These are phyloP conservation scores for Rhorus exstirpatorius DNA, from an alignment of 2,888 invertebrate genomes.

Conservation along the genomic window DNA sequence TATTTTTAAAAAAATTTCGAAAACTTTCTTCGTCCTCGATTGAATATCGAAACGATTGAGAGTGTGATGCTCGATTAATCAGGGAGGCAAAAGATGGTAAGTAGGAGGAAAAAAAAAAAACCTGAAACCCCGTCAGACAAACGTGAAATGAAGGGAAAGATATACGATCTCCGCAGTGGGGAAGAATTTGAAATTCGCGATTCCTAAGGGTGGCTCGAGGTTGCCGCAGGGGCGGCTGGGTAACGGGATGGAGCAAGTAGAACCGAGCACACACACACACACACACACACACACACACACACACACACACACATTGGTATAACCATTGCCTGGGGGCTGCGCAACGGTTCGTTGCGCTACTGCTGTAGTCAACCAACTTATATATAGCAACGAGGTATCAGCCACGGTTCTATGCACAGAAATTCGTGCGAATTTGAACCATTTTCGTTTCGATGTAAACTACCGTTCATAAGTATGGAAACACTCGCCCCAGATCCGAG, in stretches of 20 bases:
- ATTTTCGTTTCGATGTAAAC: neutral
- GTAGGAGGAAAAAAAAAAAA: conserved; percentile 31
- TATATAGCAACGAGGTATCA: conserved; percentile 26
- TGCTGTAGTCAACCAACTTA: conserved; percentile 57
- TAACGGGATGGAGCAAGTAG: conserved; percentile 52
- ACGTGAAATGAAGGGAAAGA: conserved; percentile 25
- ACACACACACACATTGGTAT: conserved; percentile 16
- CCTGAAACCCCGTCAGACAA: too few relatives aligned
- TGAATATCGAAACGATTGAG: neutral
- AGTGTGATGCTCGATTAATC: neutral
- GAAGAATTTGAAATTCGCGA: conserved; percentile 63
- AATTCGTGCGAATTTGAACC: conserved; percentile 2
- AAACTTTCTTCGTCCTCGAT: neutral
- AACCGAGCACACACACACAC: conserved; percentile 36
- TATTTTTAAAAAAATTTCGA: neutral
- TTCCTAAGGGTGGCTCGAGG: conserved; percentile 58
- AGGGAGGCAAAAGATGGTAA: too few relatives aligned
- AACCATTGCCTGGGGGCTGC: conserved; percentile 66
- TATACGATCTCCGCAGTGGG: conserved; percentile 41
- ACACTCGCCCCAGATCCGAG: too few relatives aligned
- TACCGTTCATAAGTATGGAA: too few relatives aligned
- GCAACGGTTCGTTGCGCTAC: conserved; percentile 66
- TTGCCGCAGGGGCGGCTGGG: conserved; percentile 62
- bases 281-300: conserved; percentile 11
- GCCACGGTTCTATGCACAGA: neutral